phyloP scores from a whole-genome alignment of 2,797 vertebrate genomes.

The Notolabrus celidotus region DNA sequence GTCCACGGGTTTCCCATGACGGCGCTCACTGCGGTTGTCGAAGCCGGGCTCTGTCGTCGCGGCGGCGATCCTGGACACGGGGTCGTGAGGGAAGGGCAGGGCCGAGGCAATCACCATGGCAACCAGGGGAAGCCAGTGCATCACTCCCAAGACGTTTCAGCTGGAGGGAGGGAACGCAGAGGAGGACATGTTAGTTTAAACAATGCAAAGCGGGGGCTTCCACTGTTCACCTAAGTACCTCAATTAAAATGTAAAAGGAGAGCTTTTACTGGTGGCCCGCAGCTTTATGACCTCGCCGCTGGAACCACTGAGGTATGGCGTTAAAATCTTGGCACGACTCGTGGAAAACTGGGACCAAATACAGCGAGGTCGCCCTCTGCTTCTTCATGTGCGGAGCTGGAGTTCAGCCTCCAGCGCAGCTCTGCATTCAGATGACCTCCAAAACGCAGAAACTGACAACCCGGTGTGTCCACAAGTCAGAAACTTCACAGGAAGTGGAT shows the following conservation, averaged over 20 bases:
- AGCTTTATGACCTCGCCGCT: conserved; percentile 65
- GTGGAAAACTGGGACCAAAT: conserved; percentile 68
- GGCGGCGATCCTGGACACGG: conserved; percentile 79
- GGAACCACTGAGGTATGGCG: conserved; percentile 58
- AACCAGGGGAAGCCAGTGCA: conserved; percentile 92
- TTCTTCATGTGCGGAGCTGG: conserved; percentile 39
- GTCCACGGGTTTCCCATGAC: conserved; percentile 62
- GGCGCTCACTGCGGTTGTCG: conserved; percentile 50
- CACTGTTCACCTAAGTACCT: conserved; percentile 49
- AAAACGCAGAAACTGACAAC: conserved; percentile 50
- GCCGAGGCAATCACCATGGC: conserved; percentile 91
- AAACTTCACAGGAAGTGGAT: conserved; percentile 43
- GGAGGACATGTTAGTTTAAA: conserved; percentile 57
- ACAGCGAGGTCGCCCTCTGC: conserved; percentile 38
- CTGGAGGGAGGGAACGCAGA: conserved; percentile 59
- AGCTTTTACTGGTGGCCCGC: conserved; percentile 65
- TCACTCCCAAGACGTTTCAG: conserved; percentile 91
- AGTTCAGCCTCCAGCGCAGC: conserved; percentile 14
- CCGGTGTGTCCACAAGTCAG: conserved; percentile 44
- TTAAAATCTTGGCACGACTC: conserved; percentile 73
- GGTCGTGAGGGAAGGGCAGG: conserved; percentile 87
- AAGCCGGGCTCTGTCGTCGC: conserved; percentile 73
- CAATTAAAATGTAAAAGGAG: conserved; percentile 66
- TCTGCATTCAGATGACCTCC: conserved; percentile 44
- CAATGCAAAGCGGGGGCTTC: conserved; percentile 42